Base-by-base conservation (phyloP, 2,797 vertebrate genomes). In the Gila robusta region DNA sequence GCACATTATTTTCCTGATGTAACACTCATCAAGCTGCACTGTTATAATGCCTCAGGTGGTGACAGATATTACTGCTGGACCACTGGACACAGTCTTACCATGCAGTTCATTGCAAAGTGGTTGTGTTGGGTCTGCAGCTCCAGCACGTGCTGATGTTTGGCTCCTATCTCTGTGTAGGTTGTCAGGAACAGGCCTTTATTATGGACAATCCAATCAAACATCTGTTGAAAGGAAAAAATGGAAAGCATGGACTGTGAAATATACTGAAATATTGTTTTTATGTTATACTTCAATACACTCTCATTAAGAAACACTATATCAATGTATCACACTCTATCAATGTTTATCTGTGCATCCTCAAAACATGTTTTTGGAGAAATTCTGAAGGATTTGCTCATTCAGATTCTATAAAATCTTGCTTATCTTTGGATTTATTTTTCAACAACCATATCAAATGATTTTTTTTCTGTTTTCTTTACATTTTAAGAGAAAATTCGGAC, bases 121-220 rank as follows among this genome's bases (percentile, higher is more conserved):
- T 95, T 97, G 94, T 97, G 97, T 91, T 97, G 96, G n/a, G 96
- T 97, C 94, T 97, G 97, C 85, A 97, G 96, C 87, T 97, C 97
- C 94, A 97, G 94, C 0, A 97, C 95, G 0, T 97, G 96, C 19
- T 96, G 96, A 49, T 97, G 96, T 90, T 96, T 96, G 91, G 95
- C 94, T 81, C 97, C 97, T 0, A 97, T 97, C 91, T 97, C 97
- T 0, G 97, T 97, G 92, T 97, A 96, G 91, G 94, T 96, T 90
- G 96, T 97, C 93, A 97, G 92, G 93, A 97, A 96, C 83, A 96
- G 94, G 88, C 96, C 95, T 93, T 97, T 96, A 92, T 96, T 97
- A 94, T 96, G 96, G 90, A 95, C 95, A 92, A 97, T 96, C 96
- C 96, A 97, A 94, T 97, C 96, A 93, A 98, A 97, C 97, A 97